Evolutionary conservation across 2,888 invertebrate genomes (phyloP).

Genomic region (Lasius fuliginosus): DNA sequence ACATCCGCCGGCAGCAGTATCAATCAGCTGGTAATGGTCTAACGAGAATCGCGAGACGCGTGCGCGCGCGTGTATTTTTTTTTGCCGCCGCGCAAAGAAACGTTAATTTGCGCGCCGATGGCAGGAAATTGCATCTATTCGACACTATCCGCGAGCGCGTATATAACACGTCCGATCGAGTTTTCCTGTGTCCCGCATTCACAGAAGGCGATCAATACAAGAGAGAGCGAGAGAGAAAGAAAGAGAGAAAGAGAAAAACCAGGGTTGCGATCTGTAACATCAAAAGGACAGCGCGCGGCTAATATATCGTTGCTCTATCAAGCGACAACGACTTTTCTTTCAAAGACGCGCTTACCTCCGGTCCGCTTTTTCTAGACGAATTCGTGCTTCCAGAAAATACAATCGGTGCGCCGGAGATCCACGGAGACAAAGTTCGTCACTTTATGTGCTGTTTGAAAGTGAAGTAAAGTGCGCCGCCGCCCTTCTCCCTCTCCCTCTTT

Average conservation of each 20-base stretch:
- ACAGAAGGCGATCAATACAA: constrained; percentile 15
- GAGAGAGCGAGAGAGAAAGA: not conserved
- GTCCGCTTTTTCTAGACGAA: constrained; percentile 59
- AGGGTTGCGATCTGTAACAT: constrained; percentile 26
- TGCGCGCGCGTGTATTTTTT: constrained; percentile 4
- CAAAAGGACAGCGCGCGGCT: constrained; percentile 26
- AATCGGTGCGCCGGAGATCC: constrained; percentile 71
- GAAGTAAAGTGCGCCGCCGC: constrained; percentile 67
- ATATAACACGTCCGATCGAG: constrained; percentile 23
- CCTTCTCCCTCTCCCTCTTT: constrained; percentile 20
- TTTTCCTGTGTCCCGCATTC: constrained; percentile 14
- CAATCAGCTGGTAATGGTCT: constrained; percentile 29
- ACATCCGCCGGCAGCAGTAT: not conserved
- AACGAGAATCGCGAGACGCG: constrained; percentile 10
- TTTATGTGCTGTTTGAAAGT: constrained; percentile 74
- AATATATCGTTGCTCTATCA: constrained; percentile 54
- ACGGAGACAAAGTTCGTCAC: constrained; percentile 70
- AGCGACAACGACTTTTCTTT: constrained; percentile 68
- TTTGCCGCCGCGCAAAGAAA: constrained; percentile 17
- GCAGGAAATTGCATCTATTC: constrained; percentile 35
- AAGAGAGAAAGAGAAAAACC: not conserved
- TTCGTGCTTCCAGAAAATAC: constrained; percentile 73
- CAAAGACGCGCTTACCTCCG: constrained; percentile 59
- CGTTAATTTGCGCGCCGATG: constrained; percentile 31
- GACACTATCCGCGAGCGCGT: constrained; percentile 4